Evolutionary conservation across 2,888 invertebrate genomes (phyloP), one percentile per base, ranked within the genome.

Genomic region (Esperia sulphurella): DNA sequence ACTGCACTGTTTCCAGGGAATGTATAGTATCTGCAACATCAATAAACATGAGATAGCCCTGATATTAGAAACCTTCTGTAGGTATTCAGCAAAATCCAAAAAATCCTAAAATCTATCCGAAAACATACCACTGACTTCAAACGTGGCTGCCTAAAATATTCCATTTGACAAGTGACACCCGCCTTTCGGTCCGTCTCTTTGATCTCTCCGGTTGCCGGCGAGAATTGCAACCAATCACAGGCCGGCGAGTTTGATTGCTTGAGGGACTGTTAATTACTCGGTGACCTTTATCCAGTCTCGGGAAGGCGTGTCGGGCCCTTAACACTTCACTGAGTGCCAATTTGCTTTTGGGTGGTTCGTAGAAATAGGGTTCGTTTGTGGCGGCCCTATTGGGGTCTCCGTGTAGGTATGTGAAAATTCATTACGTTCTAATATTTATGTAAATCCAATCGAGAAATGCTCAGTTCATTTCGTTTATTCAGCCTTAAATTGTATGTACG

Each of bases 201-300:
- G 87, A 84, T 83, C 79, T 72, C 70, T 4, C 8, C 35, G 35
- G 35, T n/a, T n/a, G 60, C 71, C 72, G 67, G 63, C 53, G 21
- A 57, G 66, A 65, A 70, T 72, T 72, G 75, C 79, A 71, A 67
- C 85, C 87, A 87, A 88, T 88, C 85, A 83, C 78, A 71, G 81
- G 64, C 58, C 63, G 66, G 65, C 63, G 65, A 66, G 72, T 79
- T 77, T 85, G 87, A 88, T 86, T 86, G 84, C 86, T 81, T 79
- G 75, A 76, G 84, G 85, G 84, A 79, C 78, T 75, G 78, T 83
- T 88, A 87, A 87, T 88, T 88, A 84, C 79, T 68, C 68, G 73
- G 69, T 83, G 86, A 86, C 87, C 88, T 87, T 81, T 79, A 70
- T 58, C 59, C 59, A 59, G 60, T 52, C 61, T 55, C 56, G 67